These are phyloP conservation scores for Sebastes minor DNA, from an alignment of 2,797 vertebrate species.

Conservation along the genomic window DNA sequence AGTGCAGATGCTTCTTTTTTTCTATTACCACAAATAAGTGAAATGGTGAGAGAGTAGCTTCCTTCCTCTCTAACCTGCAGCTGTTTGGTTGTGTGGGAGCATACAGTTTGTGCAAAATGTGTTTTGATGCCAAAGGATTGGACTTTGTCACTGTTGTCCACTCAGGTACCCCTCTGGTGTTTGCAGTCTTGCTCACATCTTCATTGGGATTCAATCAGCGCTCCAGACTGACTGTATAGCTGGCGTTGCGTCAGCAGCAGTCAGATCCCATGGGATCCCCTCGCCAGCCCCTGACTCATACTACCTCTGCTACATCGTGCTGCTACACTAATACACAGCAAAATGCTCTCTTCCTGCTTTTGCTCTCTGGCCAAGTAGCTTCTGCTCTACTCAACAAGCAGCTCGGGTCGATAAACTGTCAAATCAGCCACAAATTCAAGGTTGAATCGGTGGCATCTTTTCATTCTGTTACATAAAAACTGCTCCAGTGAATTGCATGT, in stretches of 20 bases:
- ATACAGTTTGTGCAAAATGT: background rate
- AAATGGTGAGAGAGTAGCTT: background rate
- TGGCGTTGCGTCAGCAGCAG: constrained; percentile 61
- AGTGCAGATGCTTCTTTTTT: constrained; percentile 50
- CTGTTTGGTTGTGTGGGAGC: background rate
- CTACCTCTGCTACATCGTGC: constrained; percentile 31
- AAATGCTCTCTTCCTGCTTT: constrained; percentile 18
- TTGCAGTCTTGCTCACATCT: constrained; percentile 39
- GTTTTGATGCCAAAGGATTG: background rate
- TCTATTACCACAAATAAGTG: background rate
- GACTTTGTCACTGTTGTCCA: background rate
- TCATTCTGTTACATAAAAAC: constrained; percentile 21
- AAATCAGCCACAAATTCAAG: constrained; percentile 32
- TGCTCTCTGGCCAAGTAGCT: constrained; percentile 15
- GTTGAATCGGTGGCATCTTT: constrained; percentile 15
- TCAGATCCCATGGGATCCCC: constrained; percentile 58
- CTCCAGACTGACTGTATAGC: constrained; percentile 54
- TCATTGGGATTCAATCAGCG: constrained; percentile 65
- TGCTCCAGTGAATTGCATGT: background rate
- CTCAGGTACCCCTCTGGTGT: background rate
- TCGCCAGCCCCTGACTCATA: constrained; percentile 75
- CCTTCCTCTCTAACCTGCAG: background rate
- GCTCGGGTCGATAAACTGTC: constrained; percentile 27
- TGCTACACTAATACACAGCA: constrained; percentile 21
- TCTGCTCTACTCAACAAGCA: constrained; percentile 17